Percentiles rank a stretch among this genome's conserved stretches.
phyloP scores from a whole-genome alignment of 2,888 invertebrate genomes.

The Cheilosia urbana region DNA sequence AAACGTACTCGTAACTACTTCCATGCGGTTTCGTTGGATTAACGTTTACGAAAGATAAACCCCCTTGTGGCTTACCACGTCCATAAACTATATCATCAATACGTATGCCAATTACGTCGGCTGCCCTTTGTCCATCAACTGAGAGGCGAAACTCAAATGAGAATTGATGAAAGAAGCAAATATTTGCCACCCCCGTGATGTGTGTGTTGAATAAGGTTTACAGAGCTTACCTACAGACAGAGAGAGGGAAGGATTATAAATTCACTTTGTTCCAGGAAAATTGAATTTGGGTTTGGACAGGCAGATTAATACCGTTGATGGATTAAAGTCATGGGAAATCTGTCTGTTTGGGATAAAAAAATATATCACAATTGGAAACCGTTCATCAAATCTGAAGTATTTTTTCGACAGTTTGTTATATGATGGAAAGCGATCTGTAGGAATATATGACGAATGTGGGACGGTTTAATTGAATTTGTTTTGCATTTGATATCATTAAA shows the following conservation, averaged over 20 bases:
- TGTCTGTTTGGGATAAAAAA: conserved; percentile 33
- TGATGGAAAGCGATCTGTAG: too few species aligned
- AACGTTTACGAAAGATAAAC: conserved; percentile 35
- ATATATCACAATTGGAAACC: conserved; percentile 29
- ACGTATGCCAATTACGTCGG: conserved; percentile 39
- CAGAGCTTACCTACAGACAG: background rate
- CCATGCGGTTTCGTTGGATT: conserved; percentile 20
- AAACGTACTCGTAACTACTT: background rate
- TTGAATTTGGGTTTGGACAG: conserved; percentile 54
- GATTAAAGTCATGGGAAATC: conserved; percentile 62
- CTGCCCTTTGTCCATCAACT: background rate
- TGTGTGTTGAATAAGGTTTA: background rate
- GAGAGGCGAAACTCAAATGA: conserved; percentile 16
- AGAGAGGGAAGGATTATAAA: conserved; percentile 46
- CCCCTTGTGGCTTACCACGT: conserved; percentile 21
- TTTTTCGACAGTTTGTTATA: background rate
- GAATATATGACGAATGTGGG: too few species aligned
- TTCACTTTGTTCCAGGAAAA: conserved; percentile 61
- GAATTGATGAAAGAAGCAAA: conserved; percentile 29
- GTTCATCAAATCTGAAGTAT: conserved; percentile 5
- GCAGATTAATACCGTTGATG: conserved; percentile 67
- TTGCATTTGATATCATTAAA: too few species aligned
- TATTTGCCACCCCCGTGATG: conserved; percentile 2
- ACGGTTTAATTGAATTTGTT: too few species aligned
- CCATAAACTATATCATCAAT: conserved; percentile 7